Base-by-base conservation (phyloP, 2,888 invertebrate species). In the Saturnia japonica region DNA sequence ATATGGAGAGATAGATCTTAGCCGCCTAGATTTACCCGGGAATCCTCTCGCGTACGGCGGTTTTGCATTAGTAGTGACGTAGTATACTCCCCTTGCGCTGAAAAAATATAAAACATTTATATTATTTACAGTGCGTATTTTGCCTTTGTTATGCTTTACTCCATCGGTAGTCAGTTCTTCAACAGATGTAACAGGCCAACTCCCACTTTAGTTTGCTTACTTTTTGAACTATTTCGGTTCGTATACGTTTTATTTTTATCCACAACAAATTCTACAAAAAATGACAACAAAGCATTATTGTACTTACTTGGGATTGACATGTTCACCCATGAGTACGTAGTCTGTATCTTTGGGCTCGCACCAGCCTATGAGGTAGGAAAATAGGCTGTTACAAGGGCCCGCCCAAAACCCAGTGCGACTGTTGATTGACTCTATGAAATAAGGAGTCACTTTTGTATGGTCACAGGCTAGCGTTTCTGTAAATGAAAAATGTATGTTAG, bases 371-470 rank as follows among this genome's bases (percentile, higher is more conserved):
- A 97, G 95, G 82, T 97, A 98, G n/a, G 97, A 96, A 75, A 98
- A 95, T 28, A 97, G 92, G 82, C 96, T 97, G 42, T 96, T 95
- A 83, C 98, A 98, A 0, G 97, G 97, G 4, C 97, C 97, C 1
- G 97, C 97, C 96, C 97, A 98, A 87, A 98, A 98, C 34, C 98
- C 98, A 22, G 94, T 92, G 71, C 95, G 95, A 22, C 96, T 96
- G 80, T 96, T 97, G 79, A 98, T 97, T 0, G 97, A 98, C 88
- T 98, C 98, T 76, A 98, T 97, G 86, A 97, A 98, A 86, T 97
- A 97, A 14, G 98, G 98, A 3, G 98, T 97, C 73, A 98, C 98
- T 92, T 97, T 97, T 9, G 97, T 98, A 85, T 98, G 98, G 87
- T 98, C 98, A 87, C 98, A 98, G 42, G 98, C 97, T 73, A 98